These are phyloP conservation scores for Poecilobothrus nobilitatus DNA, from an alignment of 2,888 invertebrate species.

Conservation along the genomic window DNA sequence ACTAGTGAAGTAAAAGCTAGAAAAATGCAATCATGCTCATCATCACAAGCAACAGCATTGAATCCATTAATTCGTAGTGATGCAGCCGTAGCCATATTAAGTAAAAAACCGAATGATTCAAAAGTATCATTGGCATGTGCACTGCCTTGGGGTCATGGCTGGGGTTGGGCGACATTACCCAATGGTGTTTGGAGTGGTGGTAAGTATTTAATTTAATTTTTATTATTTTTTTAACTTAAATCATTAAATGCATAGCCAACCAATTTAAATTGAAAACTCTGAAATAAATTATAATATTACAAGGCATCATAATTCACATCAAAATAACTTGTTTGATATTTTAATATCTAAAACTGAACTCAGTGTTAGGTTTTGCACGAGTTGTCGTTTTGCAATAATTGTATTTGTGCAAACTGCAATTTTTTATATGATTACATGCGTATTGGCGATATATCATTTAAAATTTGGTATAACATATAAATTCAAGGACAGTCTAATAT, in stretches of 20 bases:
- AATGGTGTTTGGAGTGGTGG: slow-evolving; percentile 60
- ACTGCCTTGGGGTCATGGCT: slow-evolving; percentile 61
- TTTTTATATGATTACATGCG: too few species aligned
- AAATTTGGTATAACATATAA: too few species aligned
- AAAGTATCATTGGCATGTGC: slow-evolving; percentile 41
- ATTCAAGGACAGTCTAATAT: too few species aligned
- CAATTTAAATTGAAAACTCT: not conserved
- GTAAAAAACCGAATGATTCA: slow-evolving; percentile 40
- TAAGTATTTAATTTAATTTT: slow-evolving; percentile 34
- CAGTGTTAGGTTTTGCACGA: too few species aligned
- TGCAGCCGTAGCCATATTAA: slow-evolving; percentile 43
- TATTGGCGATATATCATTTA: too few species aligned
- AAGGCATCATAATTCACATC: too few species aligned
- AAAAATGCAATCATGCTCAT: slow-evolving; percentile 25
- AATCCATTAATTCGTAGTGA: slow-evolving; percentile 42
- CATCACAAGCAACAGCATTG: slow-evolving; percentile 24
- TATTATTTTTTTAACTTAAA: slow-evolving; percentile 3
- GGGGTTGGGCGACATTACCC: slow-evolving; percentile 64
- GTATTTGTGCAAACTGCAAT: too few species aligned
- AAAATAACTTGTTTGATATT: too few species aligned
- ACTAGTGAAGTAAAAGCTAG: slow-evolving; percentile 46
- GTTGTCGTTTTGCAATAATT: too few species aligned
- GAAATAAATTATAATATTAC: too few species aligned
- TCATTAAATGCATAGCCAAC: too few species aligned
- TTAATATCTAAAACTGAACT: too few species aligned